These are phyloP conservation scores for Hyles euphorbiae DNA, from an alignment of 1,140 invertebrate genomes.

Conservation along the genomic window DNA sequence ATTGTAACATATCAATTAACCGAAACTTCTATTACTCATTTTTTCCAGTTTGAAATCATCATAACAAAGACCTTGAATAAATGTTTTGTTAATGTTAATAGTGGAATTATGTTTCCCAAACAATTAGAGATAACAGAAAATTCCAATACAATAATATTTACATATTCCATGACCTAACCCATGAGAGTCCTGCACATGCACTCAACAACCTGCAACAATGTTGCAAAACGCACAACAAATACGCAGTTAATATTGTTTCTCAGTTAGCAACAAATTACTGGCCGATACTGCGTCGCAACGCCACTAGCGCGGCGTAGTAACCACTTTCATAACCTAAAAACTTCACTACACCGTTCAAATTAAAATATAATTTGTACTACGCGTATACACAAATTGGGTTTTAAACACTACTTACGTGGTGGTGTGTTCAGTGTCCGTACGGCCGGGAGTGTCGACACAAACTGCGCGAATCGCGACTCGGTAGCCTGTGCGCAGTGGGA, in stretches of 20 bases:
- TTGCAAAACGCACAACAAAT: conserved; percentile 30
- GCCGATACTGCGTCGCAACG: conserved; percentile 60
- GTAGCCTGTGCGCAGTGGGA: conserved; percentile 40
- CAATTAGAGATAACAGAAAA: background rate
- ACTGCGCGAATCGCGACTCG: conserved; percentile 36
- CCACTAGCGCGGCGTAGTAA: conserved; percentile 60
- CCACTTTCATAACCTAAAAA: conserved; percentile 55
- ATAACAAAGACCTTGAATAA: no score
- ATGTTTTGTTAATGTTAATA: no score
- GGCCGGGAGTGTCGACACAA: conserved; percentile 41
- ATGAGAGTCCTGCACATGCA: conserved; percentile 8
- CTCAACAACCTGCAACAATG: conserved; percentile 10
- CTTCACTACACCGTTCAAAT: conserved; percentile 8
- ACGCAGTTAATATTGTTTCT: conserved; percentile 52
- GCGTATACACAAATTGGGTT: no score
- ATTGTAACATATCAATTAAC: no score
- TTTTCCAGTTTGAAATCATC: no score
- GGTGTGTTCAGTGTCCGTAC: conserved; percentile 38
- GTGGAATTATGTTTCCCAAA: no score
- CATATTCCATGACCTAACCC: conserved; percentile 21
- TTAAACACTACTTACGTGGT: conserved; percentile 47
- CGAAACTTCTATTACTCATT: no score
- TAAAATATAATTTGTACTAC: background rate
- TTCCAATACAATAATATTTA: background rate
- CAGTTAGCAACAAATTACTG: conserved; percentile 65